Conservation (phyloP, 1,140 invertebrate genomes). For the Teleopsis dalmanni region DNA sequence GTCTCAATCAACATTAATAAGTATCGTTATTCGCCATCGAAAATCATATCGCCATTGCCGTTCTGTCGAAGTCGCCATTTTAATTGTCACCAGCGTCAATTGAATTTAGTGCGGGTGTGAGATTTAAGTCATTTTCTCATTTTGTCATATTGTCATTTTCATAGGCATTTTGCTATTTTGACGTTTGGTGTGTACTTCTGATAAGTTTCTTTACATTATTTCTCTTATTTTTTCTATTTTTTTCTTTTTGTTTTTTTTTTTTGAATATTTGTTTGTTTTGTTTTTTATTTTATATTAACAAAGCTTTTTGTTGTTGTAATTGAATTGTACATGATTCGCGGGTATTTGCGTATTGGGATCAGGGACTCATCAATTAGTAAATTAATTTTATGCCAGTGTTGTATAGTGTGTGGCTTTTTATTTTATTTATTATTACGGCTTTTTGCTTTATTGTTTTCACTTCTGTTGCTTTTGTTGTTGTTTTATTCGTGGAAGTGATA, state of each 20-base stretch:
- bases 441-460: background rate
- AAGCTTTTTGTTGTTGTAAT: conserved; percentile 29
- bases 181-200: background rate
- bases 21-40: too few species aligned
- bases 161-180: background rate
- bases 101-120: conserved; percentile 33
- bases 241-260: background rate
- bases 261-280: conserved; percentile 31
- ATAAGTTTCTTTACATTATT: background rate
- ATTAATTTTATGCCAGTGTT: conserved; percentile 30
- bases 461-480: background rate
- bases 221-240: background rate
- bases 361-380: conserved; percentile 45
- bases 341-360: conserved; percentile 44
- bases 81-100: conserved; percentile 19
- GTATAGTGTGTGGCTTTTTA: background rate
- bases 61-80: background rate
- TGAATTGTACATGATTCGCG: conserved; percentile 39
- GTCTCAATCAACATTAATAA: too few species aligned
- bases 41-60: too few species aligned
- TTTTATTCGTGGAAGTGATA: background rate
- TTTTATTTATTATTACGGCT: background rate
- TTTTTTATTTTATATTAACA: conserved; percentile 42
- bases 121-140: conserved; percentile 33
- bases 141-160: background rate